phyloP scores from a whole-genome alignment of 2,797 vertebrate species.

The Pelobates cultripes region DNA sequence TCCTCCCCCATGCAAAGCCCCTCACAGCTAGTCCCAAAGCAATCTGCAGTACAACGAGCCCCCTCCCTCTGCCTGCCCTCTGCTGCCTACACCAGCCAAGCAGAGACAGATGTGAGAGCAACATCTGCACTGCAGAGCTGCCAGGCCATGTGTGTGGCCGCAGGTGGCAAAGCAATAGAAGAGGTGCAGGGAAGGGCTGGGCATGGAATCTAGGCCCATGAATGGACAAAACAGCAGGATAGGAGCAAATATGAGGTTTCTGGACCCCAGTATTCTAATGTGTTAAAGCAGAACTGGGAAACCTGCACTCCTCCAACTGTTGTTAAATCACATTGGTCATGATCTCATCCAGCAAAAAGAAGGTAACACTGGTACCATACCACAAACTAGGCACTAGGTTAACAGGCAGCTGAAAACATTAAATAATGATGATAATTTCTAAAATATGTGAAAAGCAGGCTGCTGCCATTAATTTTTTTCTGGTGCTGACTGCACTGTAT shows the following conservation, averaged over 20 bases:
- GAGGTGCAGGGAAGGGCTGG: constrained; percentile 14
- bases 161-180: constrained; percentile 37
- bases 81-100: constrained; percentile 14
- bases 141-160: constrained; percentile 43
- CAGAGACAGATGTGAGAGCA: constrained; percentile 36
- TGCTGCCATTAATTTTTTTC: no score
- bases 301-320: background rate
- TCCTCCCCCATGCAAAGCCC: background rate
- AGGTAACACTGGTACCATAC: no score
- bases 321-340: background rate
- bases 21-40: constrained; percentile 10
- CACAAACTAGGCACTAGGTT: no score
- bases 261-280: background rate
- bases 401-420: no score
- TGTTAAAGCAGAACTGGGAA: background rate
- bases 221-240: background rate
- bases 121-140: constrained; percentile 35
- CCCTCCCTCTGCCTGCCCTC: background rate
- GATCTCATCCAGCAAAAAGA: background rate
- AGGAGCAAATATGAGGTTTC: background rate
- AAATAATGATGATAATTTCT: no score
- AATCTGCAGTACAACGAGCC: constrained; percentile 1
- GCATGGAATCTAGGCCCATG: background rate
- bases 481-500: no score
- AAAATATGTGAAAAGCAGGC: no score